Conservation (phyloP, 2,888 invertebrate species). For the Ectobius pallidus region DNA sequence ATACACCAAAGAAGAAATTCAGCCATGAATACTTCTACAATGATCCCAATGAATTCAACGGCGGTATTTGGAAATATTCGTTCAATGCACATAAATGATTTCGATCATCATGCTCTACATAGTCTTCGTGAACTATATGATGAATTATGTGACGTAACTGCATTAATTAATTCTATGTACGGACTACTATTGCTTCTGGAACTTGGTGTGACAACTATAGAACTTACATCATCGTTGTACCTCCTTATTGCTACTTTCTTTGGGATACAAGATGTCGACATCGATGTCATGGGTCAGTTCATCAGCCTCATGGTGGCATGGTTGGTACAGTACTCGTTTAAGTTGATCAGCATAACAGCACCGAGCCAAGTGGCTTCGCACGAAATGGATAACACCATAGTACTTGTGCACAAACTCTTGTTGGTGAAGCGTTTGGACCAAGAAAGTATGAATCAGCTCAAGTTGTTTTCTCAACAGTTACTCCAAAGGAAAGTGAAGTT, state of each 20-base stretch:
- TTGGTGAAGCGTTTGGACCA: not conserved
- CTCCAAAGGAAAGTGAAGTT: not conserved
- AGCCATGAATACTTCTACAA: too few relatives aligned
- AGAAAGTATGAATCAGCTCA: not conserved
- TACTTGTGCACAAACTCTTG: conserved; percentile 1
- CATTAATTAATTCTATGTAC: not conserved
- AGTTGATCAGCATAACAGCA: not conserved
- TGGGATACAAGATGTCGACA: not conserved
- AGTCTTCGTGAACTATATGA: not conserved
- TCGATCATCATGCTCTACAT: not conserved
- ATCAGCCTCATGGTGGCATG: not conserved
- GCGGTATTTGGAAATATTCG: too few relatives aligned
- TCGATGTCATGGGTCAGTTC: not conserved
- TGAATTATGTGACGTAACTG: not conserved
- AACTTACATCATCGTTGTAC: not conserved
- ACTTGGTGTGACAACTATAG: not conserved
- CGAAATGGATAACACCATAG: not conserved
- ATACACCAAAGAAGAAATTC: too few relatives aligned
- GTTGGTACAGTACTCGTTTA: not conserved
- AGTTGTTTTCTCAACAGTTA: not conserved
- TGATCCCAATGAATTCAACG: too few relatives aligned
- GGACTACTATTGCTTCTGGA: not conserved
- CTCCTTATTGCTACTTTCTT: not conserved
- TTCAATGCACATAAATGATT: too few relatives aligned
- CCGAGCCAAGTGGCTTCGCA: not conserved